Evolutionary conservation across 2,888 invertebrate species (phyloP), one percentile per base, ranked within the genome.

Genomic region (Hemaris fuciformis): DNA sequence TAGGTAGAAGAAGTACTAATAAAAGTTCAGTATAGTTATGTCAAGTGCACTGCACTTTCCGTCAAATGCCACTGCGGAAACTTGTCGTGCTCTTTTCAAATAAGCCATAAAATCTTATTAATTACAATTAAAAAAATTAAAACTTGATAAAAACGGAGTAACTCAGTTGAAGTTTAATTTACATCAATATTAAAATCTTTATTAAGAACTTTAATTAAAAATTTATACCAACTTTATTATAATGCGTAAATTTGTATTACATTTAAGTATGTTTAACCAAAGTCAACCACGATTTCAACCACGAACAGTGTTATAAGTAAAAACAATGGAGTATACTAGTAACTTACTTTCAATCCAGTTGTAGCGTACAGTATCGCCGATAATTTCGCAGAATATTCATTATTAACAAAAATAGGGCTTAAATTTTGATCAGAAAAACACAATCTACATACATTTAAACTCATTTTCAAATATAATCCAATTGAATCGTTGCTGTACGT

Each of bases 341-440:
- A 2, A 53, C 53, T 53, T 8, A 53, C 53, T 18, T 53, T 27
- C 31, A 53, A 31, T 53, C 53, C 53, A 8, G 53, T 53, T 31
- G 53, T 31, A 3, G 53, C 31, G 15, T 31, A 53, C 18, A 53
- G 10, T 53, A 53, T 31, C 1, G 31, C 53, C 3, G 53, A 18
- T 31, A 31, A 31, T 27, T 53, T 53, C 6, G 7, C 15, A 53
- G 18, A 5, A 18, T 10, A 31, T 18, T 53, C 27, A 18, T 7
- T 31, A 3, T 53, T 53, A 18, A 53, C 18, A 18, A 53, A 76
- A 59, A 76, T 64, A 7, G 66, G 48, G 22, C 25, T 23, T 25
- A 76, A 74, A 67, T 73, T 66, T 1, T 53, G 48, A 13, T 63
- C 60, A 45, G 58, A 58, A 20, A 77, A 66, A 64, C 77, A 78